These are phyloP conservation scores for Galago senegalensis DNA, from an alignment of 2,797 vertebrate species.

Conservation along the genomic window DNA sequence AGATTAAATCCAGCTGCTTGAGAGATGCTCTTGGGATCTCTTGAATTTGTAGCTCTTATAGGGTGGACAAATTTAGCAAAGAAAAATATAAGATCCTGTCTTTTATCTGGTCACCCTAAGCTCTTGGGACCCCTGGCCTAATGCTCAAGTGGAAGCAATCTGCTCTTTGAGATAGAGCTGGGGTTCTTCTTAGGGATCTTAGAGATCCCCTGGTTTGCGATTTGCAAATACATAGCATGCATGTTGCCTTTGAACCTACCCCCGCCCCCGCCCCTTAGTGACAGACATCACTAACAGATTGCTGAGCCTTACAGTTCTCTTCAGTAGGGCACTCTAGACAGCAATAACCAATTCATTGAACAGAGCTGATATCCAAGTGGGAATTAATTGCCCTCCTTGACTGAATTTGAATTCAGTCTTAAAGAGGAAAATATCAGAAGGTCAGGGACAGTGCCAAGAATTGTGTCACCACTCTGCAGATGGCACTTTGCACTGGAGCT, in stretches of 20 bases:
- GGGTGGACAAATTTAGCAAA: not conserved
- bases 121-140: not conserved
- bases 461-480: not conserved
- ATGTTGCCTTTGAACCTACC: not conserved
- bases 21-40: not conserved
- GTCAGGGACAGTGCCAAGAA: not conserved
- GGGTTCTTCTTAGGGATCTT: not conserved
- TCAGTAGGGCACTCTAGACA: not conserved
- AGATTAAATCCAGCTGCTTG: not conserved
- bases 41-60: not conserved
- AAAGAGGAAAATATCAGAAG: not conserved
- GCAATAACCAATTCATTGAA: not conserved
- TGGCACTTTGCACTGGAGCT: not conserved
- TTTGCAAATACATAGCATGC: not conserved
- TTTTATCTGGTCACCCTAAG: not conserved
- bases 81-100: not conserved
- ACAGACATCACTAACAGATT: not conserved
- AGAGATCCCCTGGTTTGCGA: not conserved
- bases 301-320: not conserved
- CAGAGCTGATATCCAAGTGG: not conserved
- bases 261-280: accelerated
- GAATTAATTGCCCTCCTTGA: not conserved
- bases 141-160: not conserved
- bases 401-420: not conserved
- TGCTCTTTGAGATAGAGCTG: not conserved